Evolutionary conservation across 2,113 vertebrate species (phyloP), one percentile per base, ranked within the genome.

Genomic region (Toxotes jaculatrix): DNA sequence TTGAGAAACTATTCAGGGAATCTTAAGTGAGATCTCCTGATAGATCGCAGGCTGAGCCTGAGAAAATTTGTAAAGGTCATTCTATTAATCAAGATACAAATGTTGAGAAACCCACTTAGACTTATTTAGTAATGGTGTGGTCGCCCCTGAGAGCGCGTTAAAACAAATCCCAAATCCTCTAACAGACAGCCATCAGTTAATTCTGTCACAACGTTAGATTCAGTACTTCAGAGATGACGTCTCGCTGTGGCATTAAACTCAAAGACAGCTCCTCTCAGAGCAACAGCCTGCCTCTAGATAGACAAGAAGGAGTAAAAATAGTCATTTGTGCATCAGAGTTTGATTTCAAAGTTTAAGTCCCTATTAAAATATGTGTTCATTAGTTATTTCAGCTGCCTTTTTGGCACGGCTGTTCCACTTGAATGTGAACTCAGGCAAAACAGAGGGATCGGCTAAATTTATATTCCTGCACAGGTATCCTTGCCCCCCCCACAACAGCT

Each of bases 1-100:
- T 60, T 70, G 78, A 67, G 62, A 64, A 86, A 84, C 70, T 82
- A 69, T 80, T 83, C 67, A 65, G 66, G 74, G 79, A 90, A 80
- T 69, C 77, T 62, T 76, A 68, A 80, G 79, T 74, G 53, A 67
- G 81, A 75, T 84, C 40, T 79, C 57, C 47, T 61, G 5, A 60
- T 62, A 71, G 80, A 74, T 62, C 64, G 71, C 61, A 69, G 61
- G 45, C 63, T 40, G 62, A 38, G 23, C 45, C 38, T 45, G 45
- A 75, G 77, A 67, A 67, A 34, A 71, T 82, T 11, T 62, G 13
- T 31, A n/a, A 77, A 88, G 81, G 75, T 80, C 76, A 71, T 51
- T 85, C 47, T 74, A 65, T 81, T 80, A 71, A 74, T 87, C 75
- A 61, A 67, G 63, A 59, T 31, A 59, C 53, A 76, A 61, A 82